Conservation (phyloP, 1,140 invertebrate genomes). For the Metopolophium dirhodum region DNA sequence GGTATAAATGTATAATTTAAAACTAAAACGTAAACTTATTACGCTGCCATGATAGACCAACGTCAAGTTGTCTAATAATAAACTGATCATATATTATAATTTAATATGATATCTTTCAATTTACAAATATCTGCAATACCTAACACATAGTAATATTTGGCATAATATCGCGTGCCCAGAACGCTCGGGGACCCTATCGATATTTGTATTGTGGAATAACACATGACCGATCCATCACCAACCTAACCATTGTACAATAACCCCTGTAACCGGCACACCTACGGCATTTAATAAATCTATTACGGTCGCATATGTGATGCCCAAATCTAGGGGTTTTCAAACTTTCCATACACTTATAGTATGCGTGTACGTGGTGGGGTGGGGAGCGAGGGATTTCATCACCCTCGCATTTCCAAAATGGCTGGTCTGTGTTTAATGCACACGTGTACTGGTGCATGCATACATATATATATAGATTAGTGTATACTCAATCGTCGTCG, state of each 20-base stretch:
- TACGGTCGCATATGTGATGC: background rate
- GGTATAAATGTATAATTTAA: background rate
- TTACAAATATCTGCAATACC: background rate
- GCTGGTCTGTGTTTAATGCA: background rate
- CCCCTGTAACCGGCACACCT: background rate
- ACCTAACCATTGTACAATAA: background rate
- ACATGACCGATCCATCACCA: too few species aligned
- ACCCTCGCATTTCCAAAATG: conserved; percentile 16
- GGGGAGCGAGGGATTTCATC: background rate
- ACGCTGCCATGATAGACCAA: background rate
- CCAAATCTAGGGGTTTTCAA: background rate
- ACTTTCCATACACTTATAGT: background rate
- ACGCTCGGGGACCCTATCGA: background rate
- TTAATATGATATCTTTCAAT: background rate
- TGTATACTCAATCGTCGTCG: background rate
- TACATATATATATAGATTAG: background rate
- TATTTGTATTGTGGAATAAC: background rate
- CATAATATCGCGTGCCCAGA: background rate
- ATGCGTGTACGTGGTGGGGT: background rate
- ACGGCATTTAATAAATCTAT: background rate
- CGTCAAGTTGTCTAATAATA: too few species aligned
- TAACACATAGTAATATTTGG: background rate
- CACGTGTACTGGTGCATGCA: background rate
- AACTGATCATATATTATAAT: too few species aligned
- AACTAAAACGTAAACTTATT: background rate